A percentile compares a stretch with the other conserved stretches of the same genome.
Evolutionary conservation across 2,797 vertebrate species (phyloP).

Genomic region (Etheostoma perlongum): DNA sequence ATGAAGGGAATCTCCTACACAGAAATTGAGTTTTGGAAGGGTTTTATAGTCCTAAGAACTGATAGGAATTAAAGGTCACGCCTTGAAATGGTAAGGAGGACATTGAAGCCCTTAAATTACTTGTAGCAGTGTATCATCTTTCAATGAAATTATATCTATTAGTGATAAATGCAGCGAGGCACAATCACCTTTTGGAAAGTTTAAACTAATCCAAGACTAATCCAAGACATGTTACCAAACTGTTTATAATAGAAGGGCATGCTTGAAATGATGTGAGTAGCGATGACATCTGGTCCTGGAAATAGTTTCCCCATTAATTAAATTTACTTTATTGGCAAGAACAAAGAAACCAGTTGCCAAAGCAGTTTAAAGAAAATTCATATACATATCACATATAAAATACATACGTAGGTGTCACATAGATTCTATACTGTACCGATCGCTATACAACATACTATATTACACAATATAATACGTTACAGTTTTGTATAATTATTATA

Average conservation of each 20-base stretch:
- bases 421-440: too few species aligned
- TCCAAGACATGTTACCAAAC: not conserved
- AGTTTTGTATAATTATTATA: too few species aligned
- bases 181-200: not conserved
- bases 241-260: not conserved
- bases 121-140: slow-evolving; percentile 2
- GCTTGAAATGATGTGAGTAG: slow-evolving; percentile 17
- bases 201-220: not conserved
- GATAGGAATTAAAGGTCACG: not conserved
- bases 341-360: too few species aligned
- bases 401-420: too few species aligned
- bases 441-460: too few species aligned
- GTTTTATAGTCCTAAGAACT: not conserved
- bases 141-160: not conserved
- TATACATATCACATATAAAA: too few species aligned
- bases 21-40: not conserved
- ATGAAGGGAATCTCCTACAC: not conserved
- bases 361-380: too few species aligned
- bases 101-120: not conserved
- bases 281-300: slow-evolving; percentile 25
- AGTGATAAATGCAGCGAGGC: not conserved
- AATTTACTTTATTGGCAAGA: too few species aligned
- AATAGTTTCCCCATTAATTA: not conserved
- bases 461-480: too few species aligned
- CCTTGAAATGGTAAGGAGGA: not conserved